phyloP scores from a whole-genome alignment of 2,113 vertebrate species.

The Gavialis gangeticus region DNA sequence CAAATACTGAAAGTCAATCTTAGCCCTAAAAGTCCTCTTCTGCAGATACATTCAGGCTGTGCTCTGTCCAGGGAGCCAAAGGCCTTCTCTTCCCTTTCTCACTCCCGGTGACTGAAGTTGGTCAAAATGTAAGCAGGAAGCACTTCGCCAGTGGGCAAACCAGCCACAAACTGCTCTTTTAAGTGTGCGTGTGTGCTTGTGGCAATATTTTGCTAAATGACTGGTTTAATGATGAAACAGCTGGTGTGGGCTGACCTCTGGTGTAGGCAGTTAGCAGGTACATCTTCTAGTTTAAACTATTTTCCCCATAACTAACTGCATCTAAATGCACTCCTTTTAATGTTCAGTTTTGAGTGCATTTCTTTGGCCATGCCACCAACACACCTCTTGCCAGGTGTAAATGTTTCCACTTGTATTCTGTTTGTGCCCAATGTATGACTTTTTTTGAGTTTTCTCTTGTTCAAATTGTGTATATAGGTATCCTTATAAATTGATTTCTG shows the following conservation, averaged over 20 bases:
- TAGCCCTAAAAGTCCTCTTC: slow-evolving; percentile 49
- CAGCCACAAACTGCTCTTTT: slow-evolving; percentile 46
- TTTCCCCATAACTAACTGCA: slow-evolving; percentile 15
- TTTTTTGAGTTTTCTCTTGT: slow-evolving; percentile 22
- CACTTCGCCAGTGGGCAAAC: slow-evolving; percentile 22
- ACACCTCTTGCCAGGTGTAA: neutral
- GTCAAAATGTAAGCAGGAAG: slow-evolving; percentile 1
- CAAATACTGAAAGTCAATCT: neutral
- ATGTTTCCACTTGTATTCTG: slow-evolving; percentile 4
- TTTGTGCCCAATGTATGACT: neutral
- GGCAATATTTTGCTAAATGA: slow-evolving; percentile 41
- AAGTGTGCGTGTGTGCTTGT: slow-evolving; percentile 55
- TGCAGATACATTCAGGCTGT: neutral
- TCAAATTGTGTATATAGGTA: slow-evolving; percentile 10
- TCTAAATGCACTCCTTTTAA: slow-evolving; percentile 18
- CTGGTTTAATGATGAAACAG: slow-evolving; percentile 1
- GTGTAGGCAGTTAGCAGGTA: slow-evolving; percentile 31
- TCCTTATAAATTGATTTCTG: slow-evolving; percentile 38
- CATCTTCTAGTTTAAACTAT: neutral
- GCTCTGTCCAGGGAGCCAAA: neutral
- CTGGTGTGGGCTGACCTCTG: slow-evolving; percentile 37
- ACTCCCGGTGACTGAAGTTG: neutral
- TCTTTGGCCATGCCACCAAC: neutral
- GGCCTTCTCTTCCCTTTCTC: slow-evolving; percentile 8
- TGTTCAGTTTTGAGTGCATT: neutral